Conservation (phyloP, 2,797 vertebrate genomes). For the Sebastes matsubarae region DNA sequence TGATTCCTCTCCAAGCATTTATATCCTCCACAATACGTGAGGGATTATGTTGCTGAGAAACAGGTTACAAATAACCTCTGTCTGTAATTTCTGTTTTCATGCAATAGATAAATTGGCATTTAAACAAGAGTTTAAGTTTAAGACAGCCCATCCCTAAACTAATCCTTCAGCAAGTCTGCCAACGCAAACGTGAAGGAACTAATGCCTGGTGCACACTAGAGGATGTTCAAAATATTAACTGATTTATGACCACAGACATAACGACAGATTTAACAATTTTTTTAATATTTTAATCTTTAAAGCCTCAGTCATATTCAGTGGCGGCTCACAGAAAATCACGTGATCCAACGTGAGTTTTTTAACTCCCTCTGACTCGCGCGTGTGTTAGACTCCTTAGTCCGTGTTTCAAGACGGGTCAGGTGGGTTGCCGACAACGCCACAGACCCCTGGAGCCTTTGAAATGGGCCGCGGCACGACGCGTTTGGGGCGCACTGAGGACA, state of each 20-base stretch:
- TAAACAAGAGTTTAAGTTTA: not conserved
- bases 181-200: not conserved
- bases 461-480: too few species aligned
- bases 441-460: too few species aligned
- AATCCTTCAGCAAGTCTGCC: not conserved
- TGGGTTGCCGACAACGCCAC: too few species aligned
- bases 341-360: too few species aligned
- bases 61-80: not conserved
- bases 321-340: too few species aligned
- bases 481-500: too few species aligned
- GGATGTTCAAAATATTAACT: not conserved
- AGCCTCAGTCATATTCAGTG: too few species aligned
- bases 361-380: too few species aligned
- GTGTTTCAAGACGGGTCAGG: too few species aligned
- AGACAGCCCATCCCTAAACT: not conserved
- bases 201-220: not conserved
- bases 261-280: not conserved
- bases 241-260: not conserved
- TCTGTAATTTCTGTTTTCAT: slow-evolving; percentile 7
- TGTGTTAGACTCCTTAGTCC: too few species aligned
- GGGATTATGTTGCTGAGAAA: not conserved
- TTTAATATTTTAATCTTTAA: not conserved
- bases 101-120: not conserved
- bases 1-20: not conserved
- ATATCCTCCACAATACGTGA: not conserved